phyloP scores from a whole-genome alignment of 2,888 invertebrate genomes.

The Dascillus cervinus region DNA sequence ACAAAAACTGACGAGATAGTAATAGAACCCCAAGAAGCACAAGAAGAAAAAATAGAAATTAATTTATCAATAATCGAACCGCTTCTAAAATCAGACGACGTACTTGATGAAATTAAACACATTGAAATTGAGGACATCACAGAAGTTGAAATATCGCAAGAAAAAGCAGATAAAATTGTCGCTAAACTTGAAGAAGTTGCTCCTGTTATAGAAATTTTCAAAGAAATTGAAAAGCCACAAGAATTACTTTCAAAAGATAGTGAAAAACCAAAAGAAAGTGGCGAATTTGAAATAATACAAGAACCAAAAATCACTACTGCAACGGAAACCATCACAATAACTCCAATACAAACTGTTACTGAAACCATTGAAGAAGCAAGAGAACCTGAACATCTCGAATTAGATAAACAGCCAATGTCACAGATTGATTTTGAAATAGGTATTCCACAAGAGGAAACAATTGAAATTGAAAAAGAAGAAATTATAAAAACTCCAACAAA shows the following conservation, averaged over 20 bases:
- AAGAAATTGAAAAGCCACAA: too few species aligned
- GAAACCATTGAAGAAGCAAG: neutral
- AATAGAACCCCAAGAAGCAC: neutral
- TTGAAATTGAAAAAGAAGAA: neutral
- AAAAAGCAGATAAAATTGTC: neutral
- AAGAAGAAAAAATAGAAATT: too few species aligned
- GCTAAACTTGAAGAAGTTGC: neutral
- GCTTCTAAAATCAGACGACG: too few species aligned
- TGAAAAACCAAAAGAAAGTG: too few species aligned
- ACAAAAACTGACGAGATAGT: neutral
- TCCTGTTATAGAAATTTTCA: too few species aligned
- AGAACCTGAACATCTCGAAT: neutral
- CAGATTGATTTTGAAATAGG: neutral
- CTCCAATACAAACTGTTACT: neutral
- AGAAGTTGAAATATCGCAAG: neutral
- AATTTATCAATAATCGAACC: too few species aligned
- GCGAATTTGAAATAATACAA: too few species aligned
- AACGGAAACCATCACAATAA: neutral
- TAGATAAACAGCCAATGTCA: neutral
- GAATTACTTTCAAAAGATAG: too few species aligned
- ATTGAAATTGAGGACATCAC: too few species aligned
- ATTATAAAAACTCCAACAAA: neutral
- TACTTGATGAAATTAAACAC: too few species aligned
- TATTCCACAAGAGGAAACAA: slow-evolving; percentile 1
- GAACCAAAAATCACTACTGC: neutral